phyloP scores from a whole-genome alignment of 2,888 invertebrate species.

The Petrolisthes cinctipes region DNA sequence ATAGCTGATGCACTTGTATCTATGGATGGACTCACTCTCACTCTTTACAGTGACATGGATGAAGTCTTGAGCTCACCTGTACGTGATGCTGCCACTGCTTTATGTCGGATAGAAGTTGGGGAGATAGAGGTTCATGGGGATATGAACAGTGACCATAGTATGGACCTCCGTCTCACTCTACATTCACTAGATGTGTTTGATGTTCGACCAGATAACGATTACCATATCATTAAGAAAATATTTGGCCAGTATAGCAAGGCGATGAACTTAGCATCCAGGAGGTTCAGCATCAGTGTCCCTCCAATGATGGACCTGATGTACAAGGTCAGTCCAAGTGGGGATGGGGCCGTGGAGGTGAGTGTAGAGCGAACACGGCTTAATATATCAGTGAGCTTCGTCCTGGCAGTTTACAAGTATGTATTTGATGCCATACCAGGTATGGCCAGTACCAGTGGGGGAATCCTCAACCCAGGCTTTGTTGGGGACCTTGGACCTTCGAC shows the following conservation, averaged over 20 bases:
- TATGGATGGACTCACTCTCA: constrained; percentile 80
- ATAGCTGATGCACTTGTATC: constrained; percentile 75
- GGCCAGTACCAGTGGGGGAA: constrained; percentile 77
- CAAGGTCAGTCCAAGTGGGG: constrained; percentile 76
- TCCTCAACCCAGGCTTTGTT: constrained; percentile 81
- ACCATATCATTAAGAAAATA: constrained; percentile 60
- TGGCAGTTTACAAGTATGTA: constrained; percentile 75
- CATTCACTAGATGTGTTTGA: constrained; percentile 80
- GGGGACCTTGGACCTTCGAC: constrained; percentile 71
- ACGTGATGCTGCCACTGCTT: constrained; percentile 79
- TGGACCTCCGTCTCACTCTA: constrained; percentile 79
- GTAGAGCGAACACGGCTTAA: constrained; percentile 81
- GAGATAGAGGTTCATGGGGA: constrained; percentile 78
- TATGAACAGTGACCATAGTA: constrained; percentile 78
- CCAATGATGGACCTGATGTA: constrained; percentile 81
- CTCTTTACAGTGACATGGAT: constrained; percentile 81
- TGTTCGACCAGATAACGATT: constrained; percentile 77
- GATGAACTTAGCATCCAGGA: constrained; percentile 31
- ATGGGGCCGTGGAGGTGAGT: constrained; percentile 78
- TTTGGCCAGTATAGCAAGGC: constrained; percentile 62
- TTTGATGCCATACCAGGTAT: constrained; percentile 77
- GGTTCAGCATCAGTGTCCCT: constrained; percentile 69
- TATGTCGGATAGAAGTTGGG: constrained; percentile 79
- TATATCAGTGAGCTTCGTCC: constrained; percentile 80
- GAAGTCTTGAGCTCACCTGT: constrained; percentile 82